Conservation (phyloP, 2,797 vertebrate species). For the Oryzias sinensis region DNA sequence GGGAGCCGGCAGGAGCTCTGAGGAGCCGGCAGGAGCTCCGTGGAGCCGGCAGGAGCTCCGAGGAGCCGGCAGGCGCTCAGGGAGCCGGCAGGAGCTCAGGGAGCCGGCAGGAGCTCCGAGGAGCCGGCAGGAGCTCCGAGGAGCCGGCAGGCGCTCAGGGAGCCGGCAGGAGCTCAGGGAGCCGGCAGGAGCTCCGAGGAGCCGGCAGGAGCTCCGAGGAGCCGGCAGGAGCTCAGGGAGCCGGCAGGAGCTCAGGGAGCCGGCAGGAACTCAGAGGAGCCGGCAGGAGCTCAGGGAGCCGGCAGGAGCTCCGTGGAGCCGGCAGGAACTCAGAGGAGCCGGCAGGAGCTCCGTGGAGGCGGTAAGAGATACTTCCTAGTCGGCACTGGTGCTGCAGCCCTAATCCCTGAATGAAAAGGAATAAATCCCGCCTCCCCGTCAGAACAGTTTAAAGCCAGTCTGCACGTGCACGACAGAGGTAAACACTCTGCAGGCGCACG, state of each 20-base stretch:
- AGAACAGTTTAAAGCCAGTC: conserved; percentile 40
- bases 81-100: too few species aligned
- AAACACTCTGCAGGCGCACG: conserved; percentile 20
- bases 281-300: too few species aligned
- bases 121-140: conserved; percentile 60
- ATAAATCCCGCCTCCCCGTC: conserved; percentile 26
- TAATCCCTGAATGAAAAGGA: conserved; percentile 60
- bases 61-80: conserved; percentile 62
- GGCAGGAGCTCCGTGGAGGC: too few species aligned
- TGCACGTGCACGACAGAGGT: conserved; percentile 35
- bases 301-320: conserved; percentile 1
- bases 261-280: conserved; percentile 56
- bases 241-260: too few species aligned
- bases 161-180: too few species aligned
- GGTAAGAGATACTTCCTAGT: conserved; percentile 18
- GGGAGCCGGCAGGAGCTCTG: too few species aligned
- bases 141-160: too few species aligned
- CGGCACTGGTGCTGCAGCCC: conserved; percentile 45
- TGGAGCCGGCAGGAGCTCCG: neutral
- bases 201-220: too few species aligned
- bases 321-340: conserved; percentile 60
- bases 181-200: conserved; percentile 61
- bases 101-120: neutral
- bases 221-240: too few species aligned
- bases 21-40: too few species aligned